These are phyloP conservation scores for Torymus aiolomorphi DNA, from an alignment of 2,888 invertebrate genomes.

Conservation along the genomic window DNA sequence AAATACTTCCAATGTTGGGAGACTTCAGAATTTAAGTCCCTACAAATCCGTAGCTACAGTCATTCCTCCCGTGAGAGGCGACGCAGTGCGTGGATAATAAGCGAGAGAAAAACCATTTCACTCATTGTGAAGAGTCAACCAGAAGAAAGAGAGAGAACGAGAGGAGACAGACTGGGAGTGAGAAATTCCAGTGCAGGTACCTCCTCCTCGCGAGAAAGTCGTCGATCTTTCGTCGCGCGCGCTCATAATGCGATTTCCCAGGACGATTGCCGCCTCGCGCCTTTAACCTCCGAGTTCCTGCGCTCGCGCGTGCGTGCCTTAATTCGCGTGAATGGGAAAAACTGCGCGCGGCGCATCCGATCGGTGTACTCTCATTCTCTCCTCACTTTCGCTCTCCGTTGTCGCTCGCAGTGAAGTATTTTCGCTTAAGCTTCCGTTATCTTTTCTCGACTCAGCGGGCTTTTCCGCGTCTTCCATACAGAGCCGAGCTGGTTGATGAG, in stretches of 20 bases:
- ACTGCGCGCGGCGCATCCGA: conserved; percentile 20
- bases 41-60: not conserved
- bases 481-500: not conserved
- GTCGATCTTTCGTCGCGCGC: conserved; percentile 45
- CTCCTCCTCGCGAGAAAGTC: conserved; percentile 45
- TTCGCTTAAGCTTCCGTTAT: not conserved
- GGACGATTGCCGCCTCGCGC: conserved; percentile 41
- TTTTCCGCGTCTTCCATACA: conserved; percentile 18
- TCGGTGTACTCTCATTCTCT: not conserved
- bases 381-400: conserved; percentile 32
- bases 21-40: not conserved
- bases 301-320: not conserved
- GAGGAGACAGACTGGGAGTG: conserved; percentile 11
- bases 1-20: not conserved
- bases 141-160: not conserved
- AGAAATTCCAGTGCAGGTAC: conserved; percentile 25
- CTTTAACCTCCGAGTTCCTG: conserved; percentile 24
- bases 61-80: conserved; percentile 11
- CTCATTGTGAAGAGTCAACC: conserved; percentile 20
- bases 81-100: not conserved
- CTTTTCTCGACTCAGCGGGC: not conserved
- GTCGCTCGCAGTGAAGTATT: not conserved
- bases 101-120: conserved; percentile 22
- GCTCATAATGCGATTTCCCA: conserved; percentile 51
- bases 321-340: conserved; percentile 46